Evolutionary conservation across 2,113 vertebrate species (phyloP), one percentile per base, ranked within the genome.

Genomic region (Rhabdornis inornatus): DNA sequence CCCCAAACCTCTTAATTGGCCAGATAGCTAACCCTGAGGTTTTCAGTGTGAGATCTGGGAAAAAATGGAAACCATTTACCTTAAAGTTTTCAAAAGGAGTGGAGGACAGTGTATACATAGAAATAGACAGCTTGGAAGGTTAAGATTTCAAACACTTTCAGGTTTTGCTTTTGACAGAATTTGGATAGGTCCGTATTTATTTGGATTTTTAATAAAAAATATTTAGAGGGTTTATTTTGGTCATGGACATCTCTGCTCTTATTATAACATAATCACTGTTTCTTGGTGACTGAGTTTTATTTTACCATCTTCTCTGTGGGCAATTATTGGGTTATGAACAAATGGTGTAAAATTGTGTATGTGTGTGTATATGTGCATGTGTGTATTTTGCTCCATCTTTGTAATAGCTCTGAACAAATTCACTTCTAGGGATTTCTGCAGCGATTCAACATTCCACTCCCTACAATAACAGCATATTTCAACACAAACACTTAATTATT

Each of bases 401-500:
- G 27, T 59, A 82, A 80, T 3, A 77, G 17, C 17, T 69, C 28
- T 55, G 33, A 81, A 9, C 5, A 8, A 89, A 83, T 83, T 82
- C 33, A 71, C 11, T 60, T 47, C 57, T 37, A 55, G 82, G 30
- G 85, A 79, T 92, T 94, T 92, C 60, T 91, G n/a, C 82, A 92
- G 37, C 60, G 50, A 92, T 94, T 89, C 92, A 94, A 57, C 37
- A 49, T 85, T 94, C 53, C 11, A 49, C 13, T 83, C 90, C 28
- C 47, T 95, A 74, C 30, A 92, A 84, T 88, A 94, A 84, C 44
- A 94, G 14, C 15, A 27, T 76, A 90, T 70, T 93, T 95, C 72
- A 90, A 61, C 14, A 82, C 7, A 76, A 86, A 44, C 24, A 78
- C 16, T 93, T 88, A 91, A 90, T 94, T 91, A 86, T 96, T 91